These are phyloP conservation scores for Tubulanus polymorphus DNA, from an alignment of 2,888 invertebrate species.

Conservation along the genomic window DNA sequence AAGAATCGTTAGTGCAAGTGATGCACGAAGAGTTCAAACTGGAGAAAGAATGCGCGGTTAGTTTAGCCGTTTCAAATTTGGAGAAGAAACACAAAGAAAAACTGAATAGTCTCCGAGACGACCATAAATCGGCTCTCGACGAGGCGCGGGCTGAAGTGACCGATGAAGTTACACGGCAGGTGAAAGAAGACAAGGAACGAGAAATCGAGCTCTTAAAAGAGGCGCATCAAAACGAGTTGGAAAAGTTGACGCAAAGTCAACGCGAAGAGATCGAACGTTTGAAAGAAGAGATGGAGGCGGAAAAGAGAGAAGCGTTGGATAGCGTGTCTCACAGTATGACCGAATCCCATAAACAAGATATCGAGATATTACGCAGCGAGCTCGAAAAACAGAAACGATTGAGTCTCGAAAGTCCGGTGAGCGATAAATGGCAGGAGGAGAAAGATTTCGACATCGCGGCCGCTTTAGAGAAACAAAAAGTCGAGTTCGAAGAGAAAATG, in stretches of 20 bases:
- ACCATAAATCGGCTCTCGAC: slow-evolving; percentile 7
- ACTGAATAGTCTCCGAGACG: slow-evolving; percentile 44
- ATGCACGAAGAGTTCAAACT: slow-evolving; percentile 23
- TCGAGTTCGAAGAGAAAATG: slow-evolving; percentile 73
- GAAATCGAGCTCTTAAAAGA: too few species aligned
- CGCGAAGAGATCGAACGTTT: slow-evolving; percentile 11
- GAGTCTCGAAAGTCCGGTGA: neutral
- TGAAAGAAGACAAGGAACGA: slow-evolving; percentile 18
- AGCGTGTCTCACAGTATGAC: slow-evolving; percentile 15
- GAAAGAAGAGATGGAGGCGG: slow-evolving; percentile 15
- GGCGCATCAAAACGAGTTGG: too few species aligned
- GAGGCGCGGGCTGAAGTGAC: slow-evolving; percentile 1
- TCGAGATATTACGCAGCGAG: slow-evolving; percentile 2
- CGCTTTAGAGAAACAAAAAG: slow-evolving; percentile 47
- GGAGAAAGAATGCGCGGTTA: slow-evolving; percentile 24
- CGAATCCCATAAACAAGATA: neutral
- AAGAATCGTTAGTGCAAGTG: slow-evolving; percentile 11
- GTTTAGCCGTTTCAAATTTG: slow-evolving; percentile 22
- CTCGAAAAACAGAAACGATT: slow-evolving; percentile 10
- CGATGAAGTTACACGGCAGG: slow-evolving; percentile 14
- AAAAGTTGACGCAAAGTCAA: slow-evolving; percentile 20
- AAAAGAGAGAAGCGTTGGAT: slow-evolving; percentile 13
- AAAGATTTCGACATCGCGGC: too few species aligned
- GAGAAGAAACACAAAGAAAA: slow-evolving; percentile 28
- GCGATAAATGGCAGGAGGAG: neutral